Conservation (phyloP, 2,113 vertebrate genomes). For the Paracanthobrama guichenoti region DNA sequence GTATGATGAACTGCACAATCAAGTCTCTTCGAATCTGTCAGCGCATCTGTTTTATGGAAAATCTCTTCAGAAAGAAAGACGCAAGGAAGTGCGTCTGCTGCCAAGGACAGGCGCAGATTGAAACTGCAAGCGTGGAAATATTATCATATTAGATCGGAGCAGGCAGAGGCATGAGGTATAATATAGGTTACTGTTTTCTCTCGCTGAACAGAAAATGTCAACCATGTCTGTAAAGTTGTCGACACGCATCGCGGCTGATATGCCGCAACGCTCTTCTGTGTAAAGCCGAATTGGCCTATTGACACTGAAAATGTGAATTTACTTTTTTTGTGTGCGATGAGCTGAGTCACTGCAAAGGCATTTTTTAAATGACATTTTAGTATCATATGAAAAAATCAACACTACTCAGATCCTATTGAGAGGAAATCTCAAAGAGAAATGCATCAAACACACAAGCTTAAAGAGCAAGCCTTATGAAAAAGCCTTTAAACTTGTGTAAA, state of each 20-base stretch:
- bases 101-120: constrained; percentile 31
- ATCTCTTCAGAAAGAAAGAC: background rate
- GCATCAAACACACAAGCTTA: constrained; percentile 1
- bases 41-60: background rate
- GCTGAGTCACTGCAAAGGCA: background rate
- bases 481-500: background rate
- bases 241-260: constrained; percentile 22
- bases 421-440: constrained; percentile 18
- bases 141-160: constrained; percentile 21
- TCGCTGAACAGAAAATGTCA: constrained; percentile 49
- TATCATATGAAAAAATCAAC: constrained; percentile 29
- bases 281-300: constrained; percentile 25
- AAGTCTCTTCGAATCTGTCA: constrained; percentile 16
- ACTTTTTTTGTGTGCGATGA: constrained; percentile 2
- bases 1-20: background rate
- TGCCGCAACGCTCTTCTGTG: constrained; percentile 5
- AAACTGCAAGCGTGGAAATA: constrained; percentile 37
- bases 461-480: constrained; percentile 10
- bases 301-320: constrained; percentile 17
- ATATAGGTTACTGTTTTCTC: constrained; percentile 38
- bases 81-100: constrained; percentile 19
- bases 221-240: constrained; percentile 37
- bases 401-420: constrained; percentile 20
- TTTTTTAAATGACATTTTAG: constrained; percentile 19
- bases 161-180: constrained; percentile 24